These are phyloP conservation scores for Ochotona curzoniae DNA, from an alignment of 2,113 vertebrate species.

Conservation along the genomic window DNA sequence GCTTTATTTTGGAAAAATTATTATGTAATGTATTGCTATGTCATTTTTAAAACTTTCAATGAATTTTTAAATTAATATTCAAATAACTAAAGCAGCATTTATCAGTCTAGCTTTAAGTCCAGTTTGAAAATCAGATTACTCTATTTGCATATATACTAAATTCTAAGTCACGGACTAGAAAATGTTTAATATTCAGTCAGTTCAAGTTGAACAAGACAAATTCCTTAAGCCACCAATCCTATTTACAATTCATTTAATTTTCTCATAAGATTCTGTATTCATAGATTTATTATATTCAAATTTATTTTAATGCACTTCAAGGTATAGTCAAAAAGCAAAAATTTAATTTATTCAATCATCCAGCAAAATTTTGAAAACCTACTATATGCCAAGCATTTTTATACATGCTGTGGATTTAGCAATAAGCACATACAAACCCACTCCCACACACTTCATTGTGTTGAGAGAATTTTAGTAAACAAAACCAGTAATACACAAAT, in stretches of 20 bases:
- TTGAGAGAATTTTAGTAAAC: not conserved
- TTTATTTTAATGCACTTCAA: slow-evolving; percentile 1
- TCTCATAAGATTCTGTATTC: not conserved
- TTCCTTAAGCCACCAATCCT: not conserved
- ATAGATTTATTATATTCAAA: slow-evolving; percentile 17
- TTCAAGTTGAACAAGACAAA: not conserved
- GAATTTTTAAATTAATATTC: not conserved
- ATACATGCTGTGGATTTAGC: not conserved
- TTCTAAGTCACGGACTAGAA: slow-evolving; percentile 17
- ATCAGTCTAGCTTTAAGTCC: not conserved
- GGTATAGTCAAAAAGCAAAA: slow-evolving; percentile 1
- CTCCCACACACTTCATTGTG: not conserved
- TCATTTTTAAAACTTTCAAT: not conserved
- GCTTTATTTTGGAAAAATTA: slow-evolving; percentile 44
- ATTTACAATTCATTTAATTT: slow-evolving; percentile 1
- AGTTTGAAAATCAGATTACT: not conserved
- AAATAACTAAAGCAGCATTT: slow-evolving; percentile 15
- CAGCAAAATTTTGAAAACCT: not conserved
- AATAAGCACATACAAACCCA: not conserved
- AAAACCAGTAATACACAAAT: slow-evolving; percentile 9
- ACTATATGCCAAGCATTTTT: not conserved
- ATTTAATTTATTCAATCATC: not conserved
- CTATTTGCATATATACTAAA: not conserved
- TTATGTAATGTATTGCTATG: not conserved
- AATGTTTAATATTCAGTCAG: slow-evolving; percentile 25